A percentile compares a stretch with the other conserved stretches of the same genome.
phyloP scores from a whole-genome alignment of 2,888 invertebrate genomes.

The Microctonus aethiopoides region DNA sequence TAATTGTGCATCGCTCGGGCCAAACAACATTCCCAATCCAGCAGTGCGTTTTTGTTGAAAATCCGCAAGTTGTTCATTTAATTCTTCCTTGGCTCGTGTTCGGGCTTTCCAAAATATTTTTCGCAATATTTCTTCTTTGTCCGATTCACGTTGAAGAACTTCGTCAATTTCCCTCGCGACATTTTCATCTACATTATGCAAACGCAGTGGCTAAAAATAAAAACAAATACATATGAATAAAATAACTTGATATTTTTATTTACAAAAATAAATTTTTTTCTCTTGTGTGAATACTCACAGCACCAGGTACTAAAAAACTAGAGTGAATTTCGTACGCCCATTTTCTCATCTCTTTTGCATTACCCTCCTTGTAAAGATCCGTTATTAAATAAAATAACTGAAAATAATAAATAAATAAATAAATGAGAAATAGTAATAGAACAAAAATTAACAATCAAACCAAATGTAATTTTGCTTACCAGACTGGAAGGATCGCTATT shows the following conservation, averaged over 20 bases:
- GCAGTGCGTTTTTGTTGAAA: slow-evolving; percentile 90
- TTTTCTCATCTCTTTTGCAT: slow-evolving; percentile 90
- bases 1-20: slow-evolving; percentile 83
- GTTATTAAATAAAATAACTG: slow-evolving; percentile 90
- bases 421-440: slow-evolving; percentile 52
- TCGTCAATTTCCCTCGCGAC: slow-evolving; percentile 92
- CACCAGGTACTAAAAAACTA: slow-evolving; percentile 91
- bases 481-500: slow-evolving; percentile 84
- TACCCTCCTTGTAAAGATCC: slow-evolving; percentile 87
- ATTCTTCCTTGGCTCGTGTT: slow-evolving; percentile 83
- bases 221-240: slow-evolving; percentile 40
- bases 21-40: slow-evolving; percentile 90
- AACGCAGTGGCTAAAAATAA: slow-evolving; percentile 77
- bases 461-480: slow-evolving; percentile 66
- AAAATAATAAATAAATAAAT: background rate
- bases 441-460: slow-evolving; percentile 59
- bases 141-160: slow-evolving; percentile 83
- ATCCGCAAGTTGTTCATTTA: slow-evolving; percentile 83
- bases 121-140: slow-evolving; percentile 89
- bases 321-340: slow-evolving; percentile 99
- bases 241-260: slow-evolving; percentile 5
- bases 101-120: slow-evolving; percentile 90
- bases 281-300: slow-evolving; percentile 71
- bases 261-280: slow-evolving; percentile 7
- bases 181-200: slow-evolving; percentile 85